Evolutionary conservation across 2,113 vertebrate genomes (phyloP), one percentile per base, ranked within the genome.

Genomic region (Hemicordylus capensis): DNA sequence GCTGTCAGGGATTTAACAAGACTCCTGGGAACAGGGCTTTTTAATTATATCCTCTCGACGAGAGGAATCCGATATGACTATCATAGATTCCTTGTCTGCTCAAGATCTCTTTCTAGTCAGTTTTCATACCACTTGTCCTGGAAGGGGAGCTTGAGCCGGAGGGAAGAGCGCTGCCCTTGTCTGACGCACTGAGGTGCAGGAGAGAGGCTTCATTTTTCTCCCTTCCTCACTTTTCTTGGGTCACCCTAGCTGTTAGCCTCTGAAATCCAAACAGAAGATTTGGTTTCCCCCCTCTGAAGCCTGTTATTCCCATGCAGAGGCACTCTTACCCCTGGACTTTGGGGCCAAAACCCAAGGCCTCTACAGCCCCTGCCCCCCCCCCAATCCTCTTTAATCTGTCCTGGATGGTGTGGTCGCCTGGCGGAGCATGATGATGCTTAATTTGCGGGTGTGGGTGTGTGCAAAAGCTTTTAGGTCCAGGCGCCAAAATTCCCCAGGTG

Each of bases 1-100:
- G 67, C 92, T 90, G 90, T 87, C 81, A 93, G 94, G 92, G 95
- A 94, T 95, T 93, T 95, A 96, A 95, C 94, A 92, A 96, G 94
- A 88, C 95, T 93, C 94, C 77, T 2, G 94, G 94, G 95, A 95
- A 84, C 72, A 44, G 54, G 89, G 84, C 73, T 91, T 78, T 93
- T 93, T 95, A 87, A 94, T 95, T 95, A 93, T 95, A 93, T 92
- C 95, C 94, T 93, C 89, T 19, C 84, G 94, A 90, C 88, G 94
- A 92, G 89, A 78, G 37, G 91, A 93, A 93, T 92, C 91, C 92
- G 91, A 81, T 89, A 87, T 31, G 61, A 89, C 76, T 39, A 82
- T 83, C 88, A 91, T 8, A 86, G 80, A 83, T 42, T 26, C 86
- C 17, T 66, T 79, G 90, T 77, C 88, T 72, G 86, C 88, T 28